Evolutionary conservation across 2,888 invertebrate genomes (phyloP), one percentile per base, ranked within the genome.

Genomic region (Schizaphis graminum): DNA sequence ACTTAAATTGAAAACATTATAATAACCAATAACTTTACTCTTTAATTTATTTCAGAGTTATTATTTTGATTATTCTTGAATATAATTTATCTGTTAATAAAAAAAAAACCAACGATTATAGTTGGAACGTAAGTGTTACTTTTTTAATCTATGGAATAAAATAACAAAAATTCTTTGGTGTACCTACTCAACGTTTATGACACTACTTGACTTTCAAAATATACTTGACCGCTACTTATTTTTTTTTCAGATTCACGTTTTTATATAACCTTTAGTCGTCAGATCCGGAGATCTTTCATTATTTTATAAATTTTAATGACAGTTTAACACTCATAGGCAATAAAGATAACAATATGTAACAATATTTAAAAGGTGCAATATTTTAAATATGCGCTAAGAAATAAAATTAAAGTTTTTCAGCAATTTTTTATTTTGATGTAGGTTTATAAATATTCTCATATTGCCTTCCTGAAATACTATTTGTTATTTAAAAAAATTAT

Each of bases 81-180:
- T 77, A 77, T 77, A 35, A 21, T 21, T 41, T 8, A 77, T 77
- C 21, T 2, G 7, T 21, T 11, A 13, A 57, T 5, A 77, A 77
- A 57, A 44, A 41, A n/a, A 57, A 41, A 67, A 77, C 2, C 8
- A 35, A 21, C 8, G 26, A 35, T 41, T 77, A 77, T 8, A 35
- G 35, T 77, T 77, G 21, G 21, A 35, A 8, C 8, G 77, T 35
- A 21, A 77, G 35, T 77, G 21, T 21, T 41, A 77, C n/a, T 26
- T 57, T 57, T 26, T 67, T 35, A 57, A 44, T 67, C 47, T 21
- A 67, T 90, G 4, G n/a, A 47, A 47, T 67, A 47, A 61, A n/a
- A 47, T n/a, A 90, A 67, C 61, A 90, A 67, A 90, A 67, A 67
- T 67, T n/a, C n/a, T 90, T 47, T n/a, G 61, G 90, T 67, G 21